Percentiles rank a stretch among this genome's conserved stretches.
phyloP scores from a whole-genome alignment of 2,888 invertebrate species.

The Sarcophaga rosellei region DNA sequence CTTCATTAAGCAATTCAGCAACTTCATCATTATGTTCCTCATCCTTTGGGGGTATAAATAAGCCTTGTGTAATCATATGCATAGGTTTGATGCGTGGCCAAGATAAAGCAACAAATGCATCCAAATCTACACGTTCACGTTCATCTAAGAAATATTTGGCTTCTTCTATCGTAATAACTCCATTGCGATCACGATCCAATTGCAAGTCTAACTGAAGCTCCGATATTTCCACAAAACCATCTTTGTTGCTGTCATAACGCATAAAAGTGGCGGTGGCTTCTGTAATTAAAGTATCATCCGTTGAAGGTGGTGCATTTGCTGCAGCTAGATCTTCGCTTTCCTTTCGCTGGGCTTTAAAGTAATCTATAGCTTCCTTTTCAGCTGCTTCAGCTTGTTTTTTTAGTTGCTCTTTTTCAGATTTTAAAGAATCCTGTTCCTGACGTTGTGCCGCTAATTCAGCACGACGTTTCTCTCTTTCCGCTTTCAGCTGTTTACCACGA shows the following conservation, averaged over 20 bases:
- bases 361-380: conserved; percentile 89
- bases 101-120: conserved; percentile 86
- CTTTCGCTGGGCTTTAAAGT: conserved; percentile 87
- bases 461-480: conserved; percentile 87
- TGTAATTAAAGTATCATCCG: conserved; percentile 79
- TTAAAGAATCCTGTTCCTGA: conserved; percentile 89
- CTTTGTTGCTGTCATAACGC: conserved; percentile 90
- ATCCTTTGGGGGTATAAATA: conserved; percentile 83
- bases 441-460: conserved; percentile 87
- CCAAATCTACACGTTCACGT: conserved; percentile 85
- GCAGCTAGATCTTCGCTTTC: conserved; percentile 84
- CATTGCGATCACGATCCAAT: conserved; percentile 95
- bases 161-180: conserved; percentile 93
- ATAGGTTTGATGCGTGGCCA: conserved; percentile 91
- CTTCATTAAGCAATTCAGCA: conserved; percentile 65
- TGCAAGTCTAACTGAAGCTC: conserved; percentile 88
- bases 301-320: conserved; percentile 84
- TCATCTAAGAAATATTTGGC: conserved; percentile 88
- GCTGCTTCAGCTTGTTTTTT: conserved; percentile 88
- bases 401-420: conserved; percentile 88
- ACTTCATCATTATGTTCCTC: conserved; percentile 66
- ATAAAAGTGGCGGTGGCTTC: conserved; percentile 89
- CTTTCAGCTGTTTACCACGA: conserved; percentile 88
- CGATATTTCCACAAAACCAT: conserved; percentile 86
- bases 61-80: conserved; percentile 88